Conservation (phyloP, 2,113 vertebrate species). For the Charina bottae region DNA sequence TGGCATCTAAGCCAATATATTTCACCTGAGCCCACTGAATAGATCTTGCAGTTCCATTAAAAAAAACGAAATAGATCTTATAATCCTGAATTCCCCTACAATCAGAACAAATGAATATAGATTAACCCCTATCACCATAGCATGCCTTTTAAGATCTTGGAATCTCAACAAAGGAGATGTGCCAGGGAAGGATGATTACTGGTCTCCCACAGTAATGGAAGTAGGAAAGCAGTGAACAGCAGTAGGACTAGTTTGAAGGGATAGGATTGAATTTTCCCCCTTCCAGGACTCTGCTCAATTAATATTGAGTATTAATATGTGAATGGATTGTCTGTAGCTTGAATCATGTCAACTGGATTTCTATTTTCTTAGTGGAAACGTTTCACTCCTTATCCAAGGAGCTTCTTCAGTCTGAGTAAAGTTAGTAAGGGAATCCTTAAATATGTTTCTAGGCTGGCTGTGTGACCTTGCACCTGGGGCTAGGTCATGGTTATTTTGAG, state of each 20-base stretch:
- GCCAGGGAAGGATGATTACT: neutral
- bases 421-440: too few relatives aligned
- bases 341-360: too few relatives aligned
- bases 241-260: neutral
- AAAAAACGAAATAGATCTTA: neutral
- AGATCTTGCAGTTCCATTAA: neutral
- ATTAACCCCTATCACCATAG: neutral
- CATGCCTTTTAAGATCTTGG: neutral
- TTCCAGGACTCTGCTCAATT: neutral
- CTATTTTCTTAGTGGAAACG: too few relatives aligned
- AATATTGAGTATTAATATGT: neutral
- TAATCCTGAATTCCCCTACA: neutral
- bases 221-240: neutral
- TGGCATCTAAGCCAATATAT: neutral
- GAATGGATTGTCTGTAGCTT: too few relatives aligned
- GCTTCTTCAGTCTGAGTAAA: too few relatives aligned
- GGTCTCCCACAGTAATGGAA: neutral
- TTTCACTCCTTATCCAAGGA: too few relatives aligned
- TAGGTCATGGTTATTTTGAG: too few relatives aligned
- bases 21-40: neutral
- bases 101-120: neutral
- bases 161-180: neutral
- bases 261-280: neutral
- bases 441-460: too few relatives aligned
- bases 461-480: too few relatives aligned